phyloP scores from a whole-genome alignment of 2,888 invertebrate species.

The Temnothorax unifasciatus region DNA sequence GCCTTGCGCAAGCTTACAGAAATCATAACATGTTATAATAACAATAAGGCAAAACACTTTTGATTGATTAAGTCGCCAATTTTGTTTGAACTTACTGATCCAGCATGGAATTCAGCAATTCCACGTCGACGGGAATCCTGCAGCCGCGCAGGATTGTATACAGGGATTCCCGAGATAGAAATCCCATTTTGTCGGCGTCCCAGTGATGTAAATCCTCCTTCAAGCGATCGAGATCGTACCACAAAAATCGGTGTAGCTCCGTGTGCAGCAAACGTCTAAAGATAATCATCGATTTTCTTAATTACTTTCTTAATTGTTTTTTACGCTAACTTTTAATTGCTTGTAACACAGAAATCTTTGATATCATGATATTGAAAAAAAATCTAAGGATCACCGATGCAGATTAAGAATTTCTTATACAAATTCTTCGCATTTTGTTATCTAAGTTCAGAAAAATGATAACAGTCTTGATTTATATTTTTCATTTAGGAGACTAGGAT shows the following conservation, averaged over 20 bases:
- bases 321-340: not conserved
- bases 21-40: not conserved
- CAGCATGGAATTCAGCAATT: conserved; percentile 91
- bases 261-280: conserved; percentile 90
- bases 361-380: not conserved
- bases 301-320: not conserved
- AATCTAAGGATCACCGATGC: not conserved
- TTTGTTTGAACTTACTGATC: conserved; percentile 87
- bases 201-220: conserved; percentile 88
- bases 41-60: not conserved
- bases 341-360: not conserved
- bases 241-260: conserved; percentile 91
- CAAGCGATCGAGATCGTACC: conserved; percentile 90
- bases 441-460: not conserved
- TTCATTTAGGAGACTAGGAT: not conserved
- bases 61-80: not conserved
- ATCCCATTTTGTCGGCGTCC: conserved; percentile 88
- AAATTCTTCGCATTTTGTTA: not conserved
- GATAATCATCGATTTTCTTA: not conserved
- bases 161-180: conserved; percentile 88
- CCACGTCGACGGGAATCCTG: conserved; percentile 90
- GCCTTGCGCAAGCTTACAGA: conserved; percentile 88
- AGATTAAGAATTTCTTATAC: not conserved
- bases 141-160: conserved; percentile 90
- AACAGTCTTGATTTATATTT: not conserved